phyloP scores from a whole-genome alignment of 2,797 vertebrate species.

The Phrynocephalus guinanensis region DNA sequence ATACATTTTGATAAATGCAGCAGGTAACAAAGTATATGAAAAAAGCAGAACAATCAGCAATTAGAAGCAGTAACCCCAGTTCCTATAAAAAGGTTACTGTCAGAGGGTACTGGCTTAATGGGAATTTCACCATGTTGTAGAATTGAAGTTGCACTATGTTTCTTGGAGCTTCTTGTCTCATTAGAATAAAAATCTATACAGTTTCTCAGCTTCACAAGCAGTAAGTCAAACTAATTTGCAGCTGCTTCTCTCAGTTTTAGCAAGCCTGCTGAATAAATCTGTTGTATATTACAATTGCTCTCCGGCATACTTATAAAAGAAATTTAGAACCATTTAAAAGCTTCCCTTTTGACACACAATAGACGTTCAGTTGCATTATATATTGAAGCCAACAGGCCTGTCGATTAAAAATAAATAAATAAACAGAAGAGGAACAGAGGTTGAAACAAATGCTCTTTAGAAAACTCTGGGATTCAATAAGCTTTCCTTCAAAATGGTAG shows the following conservation, averaged over 20 bases:
- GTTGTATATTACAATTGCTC: constrained; percentile 44
- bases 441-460: constrained; percentile 48
- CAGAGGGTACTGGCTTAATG: background rate
- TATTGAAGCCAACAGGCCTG: constrained; percentile 69
- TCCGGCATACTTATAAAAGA: constrained; percentile 33
- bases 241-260: constrained; percentile 60
- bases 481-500: background rate
- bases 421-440: constrained; percentile 56
- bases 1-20: background rate
- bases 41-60: background rate
- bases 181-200: background rate
- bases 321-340: constrained; percentile 68
- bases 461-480: constrained; percentile 27
- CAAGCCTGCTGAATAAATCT: constrained; percentile 66
- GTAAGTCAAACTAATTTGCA: constrained; percentile 67
- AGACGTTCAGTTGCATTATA: constrained; percentile 68
- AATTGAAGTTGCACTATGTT: background rate
- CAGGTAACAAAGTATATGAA: background rate
- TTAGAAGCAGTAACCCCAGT: background rate
- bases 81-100: background rate
- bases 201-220: background rate
- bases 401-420: constrained; percentile 65
- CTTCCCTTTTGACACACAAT: constrained; percentile 63
- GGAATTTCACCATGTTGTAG: background rate
- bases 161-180: background rate